Conservation (phyloP, 2,888 invertebrate species). For the Apodemia mormo region DNA sequence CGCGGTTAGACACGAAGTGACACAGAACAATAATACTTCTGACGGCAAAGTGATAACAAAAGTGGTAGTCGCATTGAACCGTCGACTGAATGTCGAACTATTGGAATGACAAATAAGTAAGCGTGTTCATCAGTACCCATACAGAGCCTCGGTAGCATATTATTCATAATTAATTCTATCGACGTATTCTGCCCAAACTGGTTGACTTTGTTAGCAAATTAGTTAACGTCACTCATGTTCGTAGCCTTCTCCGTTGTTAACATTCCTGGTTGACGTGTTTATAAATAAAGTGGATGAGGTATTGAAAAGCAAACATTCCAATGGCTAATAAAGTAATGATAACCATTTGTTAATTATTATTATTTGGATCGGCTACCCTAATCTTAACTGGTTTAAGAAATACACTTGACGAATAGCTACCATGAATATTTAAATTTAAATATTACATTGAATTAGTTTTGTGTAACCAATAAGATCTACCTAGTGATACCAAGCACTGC, state of each 20-base stretch:
- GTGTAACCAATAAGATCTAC: no score
- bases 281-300: conserved; percentile 5
- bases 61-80: conserved; percentile 42
- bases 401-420: no score
- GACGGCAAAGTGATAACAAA: conserved; percentile 51
- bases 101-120: conserved; percentile 9
- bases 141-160: conserved; percentile 35
- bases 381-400: no score
- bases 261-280: neutral
- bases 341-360: neutral
- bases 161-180: conserved; percentile 62
- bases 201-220: conserved; percentile 45
- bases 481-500: no score
- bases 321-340: conserved; percentile 1
- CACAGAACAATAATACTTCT: no score
- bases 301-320: neutral
- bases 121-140: conserved; percentile 16
- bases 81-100: conserved; percentile 4
- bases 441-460: no score
- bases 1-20: conserved; percentile 50
- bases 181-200: conserved; percentile 56
- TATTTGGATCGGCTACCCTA: neutral
- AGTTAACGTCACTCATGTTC: conserved; percentile 47
- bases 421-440: no score
- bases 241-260: conserved; percentile 19